phyloP scores from a whole-genome alignment of 2,113 vertebrate genomes.

The Sander lucioperca region DNA sequence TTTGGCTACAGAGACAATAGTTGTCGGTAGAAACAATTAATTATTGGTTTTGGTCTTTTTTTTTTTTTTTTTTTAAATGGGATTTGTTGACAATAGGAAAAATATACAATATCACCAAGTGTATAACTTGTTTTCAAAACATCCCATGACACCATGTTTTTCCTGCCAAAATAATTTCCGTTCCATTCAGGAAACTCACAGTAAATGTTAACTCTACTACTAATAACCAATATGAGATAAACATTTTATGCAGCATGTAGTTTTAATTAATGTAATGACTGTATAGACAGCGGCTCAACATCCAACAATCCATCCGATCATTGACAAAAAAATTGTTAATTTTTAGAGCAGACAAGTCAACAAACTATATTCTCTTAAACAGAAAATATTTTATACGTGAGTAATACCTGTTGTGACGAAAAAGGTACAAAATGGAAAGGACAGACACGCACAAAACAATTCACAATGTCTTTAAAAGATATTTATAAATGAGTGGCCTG shows the following conservation, averaged over 20 bases:
- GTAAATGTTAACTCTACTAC: neutral
- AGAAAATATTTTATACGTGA: slow-evolving; percentile 5
- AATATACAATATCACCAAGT: neutral
- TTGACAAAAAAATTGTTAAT: slow-evolving; percentile 12
- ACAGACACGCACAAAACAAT: slow-evolving; percentile 53
- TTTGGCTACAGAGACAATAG: slow-evolving; percentile 2
- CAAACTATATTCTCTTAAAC: slow-evolving; percentile 25
- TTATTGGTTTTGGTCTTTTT: neutral
- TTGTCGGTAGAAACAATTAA: neutral
- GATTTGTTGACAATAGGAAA: slow-evolving; percentile 15
- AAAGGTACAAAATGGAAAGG: slow-evolving; percentile 64
- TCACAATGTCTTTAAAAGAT: slow-evolving; percentile 54
- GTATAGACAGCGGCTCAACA: slow-evolving; percentile 30
- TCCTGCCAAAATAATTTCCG: neutral
- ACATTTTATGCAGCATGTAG: slow-evolving; percentile 30
- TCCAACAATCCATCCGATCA: slow-evolving; percentile 13
- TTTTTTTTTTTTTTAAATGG: neutral
- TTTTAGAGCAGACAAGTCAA: slow-evolving; percentile 40
- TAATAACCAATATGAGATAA: slow-evolving; percentile 26
- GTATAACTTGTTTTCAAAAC: slow-evolving; percentile 20
- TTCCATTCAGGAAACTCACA: no score
- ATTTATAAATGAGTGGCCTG: slow-evolving; percentile 43
- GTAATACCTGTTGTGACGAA: slow-evolving; percentile 38
- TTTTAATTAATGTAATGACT: slow-evolving; percentile 53
- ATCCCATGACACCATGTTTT: neutral